phyloP scores from a whole-genome alignment of 2,888 invertebrate genomes.

The Operophtera brumata region DNA sequence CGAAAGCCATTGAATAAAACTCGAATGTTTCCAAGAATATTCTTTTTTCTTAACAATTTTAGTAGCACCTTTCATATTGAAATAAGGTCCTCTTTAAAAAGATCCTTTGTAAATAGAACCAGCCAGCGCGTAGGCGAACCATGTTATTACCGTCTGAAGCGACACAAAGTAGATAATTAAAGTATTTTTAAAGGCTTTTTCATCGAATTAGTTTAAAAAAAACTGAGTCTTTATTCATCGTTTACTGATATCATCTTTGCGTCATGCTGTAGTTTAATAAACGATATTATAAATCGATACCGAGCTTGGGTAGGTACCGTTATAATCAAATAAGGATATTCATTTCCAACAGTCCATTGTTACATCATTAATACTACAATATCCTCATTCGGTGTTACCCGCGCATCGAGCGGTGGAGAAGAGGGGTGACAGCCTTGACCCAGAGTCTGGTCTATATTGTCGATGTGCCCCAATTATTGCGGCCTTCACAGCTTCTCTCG shows the following conservation, averaged over 20 bases:
- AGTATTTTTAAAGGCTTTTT: background rate
- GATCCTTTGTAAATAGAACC: constrained; percentile 1
- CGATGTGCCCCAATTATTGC: constrained; percentile 66
- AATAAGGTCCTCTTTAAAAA: constrained; percentile 1
- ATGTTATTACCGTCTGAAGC: background rate
- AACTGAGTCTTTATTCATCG: too few relatives aligned
- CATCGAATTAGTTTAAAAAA: too few relatives aligned
- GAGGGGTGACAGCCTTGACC: constrained; percentile 59
- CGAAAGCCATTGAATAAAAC: too few relatives aligned
- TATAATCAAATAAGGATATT: too few relatives aligned
- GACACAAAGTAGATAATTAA: background rate
- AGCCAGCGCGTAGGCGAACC: constrained; percentile 1
- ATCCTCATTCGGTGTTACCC: constrained; percentile 10
- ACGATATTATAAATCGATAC: too few relatives aligned
- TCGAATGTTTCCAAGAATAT: too few relatives aligned
- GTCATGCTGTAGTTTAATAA: too few relatives aligned
- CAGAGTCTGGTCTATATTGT: constrained; percentile 59
- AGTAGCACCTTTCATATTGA: background rate
- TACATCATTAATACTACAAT: constrained; percentile 3
- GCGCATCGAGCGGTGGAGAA: constrained; percentile 26
- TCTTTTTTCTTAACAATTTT: background rate
- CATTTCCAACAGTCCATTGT: background rate
- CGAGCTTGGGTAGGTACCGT: too few relatives aligned
- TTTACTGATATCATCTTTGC: too few relatives aligned
- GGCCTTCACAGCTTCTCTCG: constrained; percentile 56